phyloP scores from a whole-genome alignment of 2,797 vertebrate species.

The Phataginus tetradactyla region DNA sequence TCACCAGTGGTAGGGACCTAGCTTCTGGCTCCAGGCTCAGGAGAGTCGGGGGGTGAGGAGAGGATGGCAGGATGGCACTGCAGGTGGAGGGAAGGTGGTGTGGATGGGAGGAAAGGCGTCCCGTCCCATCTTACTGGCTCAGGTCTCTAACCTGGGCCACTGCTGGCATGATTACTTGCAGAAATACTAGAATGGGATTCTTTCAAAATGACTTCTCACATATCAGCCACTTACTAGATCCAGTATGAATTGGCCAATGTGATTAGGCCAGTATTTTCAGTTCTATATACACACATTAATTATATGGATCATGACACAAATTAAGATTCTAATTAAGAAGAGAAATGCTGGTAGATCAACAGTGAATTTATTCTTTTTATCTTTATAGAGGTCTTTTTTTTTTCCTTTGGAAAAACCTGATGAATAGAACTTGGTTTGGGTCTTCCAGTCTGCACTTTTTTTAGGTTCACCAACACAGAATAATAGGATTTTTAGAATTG shows the following conservation, averaged over 20 bases:
- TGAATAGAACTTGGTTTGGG: not conserved
- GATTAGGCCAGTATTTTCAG: slow-evolving; percentile 23
- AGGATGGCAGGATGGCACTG: not conserved
- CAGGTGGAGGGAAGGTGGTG: not conserved
- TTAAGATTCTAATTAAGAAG: not conserved
- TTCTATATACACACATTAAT: not conserved
- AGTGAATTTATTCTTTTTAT: not conserved
- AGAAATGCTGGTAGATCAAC: not conserved
- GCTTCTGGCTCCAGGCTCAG: slow-evolving; percentile 40
- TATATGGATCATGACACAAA: not conserved
- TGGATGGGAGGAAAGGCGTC: not conserved
- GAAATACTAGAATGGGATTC: slow-evolving; percentile 1
- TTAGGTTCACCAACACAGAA: not conserved
- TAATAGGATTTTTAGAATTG: not conserved
- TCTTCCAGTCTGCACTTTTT: not conserved
- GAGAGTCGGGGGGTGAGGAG: not conserved
- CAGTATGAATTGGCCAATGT: not conserved
- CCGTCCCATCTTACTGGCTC: not conserved
- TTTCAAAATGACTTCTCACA: slow-evolving; percentile 33
- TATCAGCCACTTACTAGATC: not conserved
- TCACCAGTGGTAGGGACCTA: not conserved
- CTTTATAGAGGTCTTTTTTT: not conserved
- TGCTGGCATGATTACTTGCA: not conserved
- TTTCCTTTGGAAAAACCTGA: not conserved
- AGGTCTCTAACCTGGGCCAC: not conserved